A percentile compares a stretch with the other conserved stretches of the same genome.
Evolutionary conservation across 2,113 vertebrate species (phyloP).

Genomic region (Lepus timidus): DNA sequence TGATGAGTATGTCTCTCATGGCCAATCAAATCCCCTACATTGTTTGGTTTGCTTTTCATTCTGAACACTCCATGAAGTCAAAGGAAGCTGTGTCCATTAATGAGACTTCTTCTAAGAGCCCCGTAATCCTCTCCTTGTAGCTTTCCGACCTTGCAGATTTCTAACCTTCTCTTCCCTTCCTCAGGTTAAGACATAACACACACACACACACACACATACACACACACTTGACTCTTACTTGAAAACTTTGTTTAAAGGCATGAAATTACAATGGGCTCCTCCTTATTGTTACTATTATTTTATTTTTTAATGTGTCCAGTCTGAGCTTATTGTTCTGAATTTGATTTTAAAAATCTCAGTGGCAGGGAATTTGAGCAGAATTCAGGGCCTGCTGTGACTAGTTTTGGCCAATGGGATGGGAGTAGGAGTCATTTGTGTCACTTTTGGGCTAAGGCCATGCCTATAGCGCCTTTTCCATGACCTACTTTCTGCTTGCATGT

Average conservation of each 20-base stretch:
- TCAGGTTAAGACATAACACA: background rate
- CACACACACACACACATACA: background rate
- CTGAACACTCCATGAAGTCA: slow-evolving; percentile 19
- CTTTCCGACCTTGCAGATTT: background rate
- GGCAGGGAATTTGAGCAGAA: background rate
- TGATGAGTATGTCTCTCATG: background rate
- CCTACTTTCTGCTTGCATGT: background rate
- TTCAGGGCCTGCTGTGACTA: background rate
- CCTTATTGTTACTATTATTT: background rate
- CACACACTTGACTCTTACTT: background rate
- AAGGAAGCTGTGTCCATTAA: background rate
- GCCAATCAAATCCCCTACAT: background rate
- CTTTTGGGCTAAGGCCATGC: background rate
- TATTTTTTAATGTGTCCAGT: background rate
- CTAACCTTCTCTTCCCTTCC: background rate
- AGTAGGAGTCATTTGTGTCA: background rate
- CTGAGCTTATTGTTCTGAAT: background rate
- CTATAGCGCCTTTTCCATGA: background rate
- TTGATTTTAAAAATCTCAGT: background rate
- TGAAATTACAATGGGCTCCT: background rate
- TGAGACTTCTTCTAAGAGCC: background rate
- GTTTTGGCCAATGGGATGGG: background rate
- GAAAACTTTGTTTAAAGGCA: background rate
- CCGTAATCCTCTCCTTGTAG: background rate
- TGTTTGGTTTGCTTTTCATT: background rate